These are phyloP conservation scores for Lutjanus campechanus DNA, from an alignment of 2,797 vertebrate genomes.

Conservation along the genomic window DNA sequence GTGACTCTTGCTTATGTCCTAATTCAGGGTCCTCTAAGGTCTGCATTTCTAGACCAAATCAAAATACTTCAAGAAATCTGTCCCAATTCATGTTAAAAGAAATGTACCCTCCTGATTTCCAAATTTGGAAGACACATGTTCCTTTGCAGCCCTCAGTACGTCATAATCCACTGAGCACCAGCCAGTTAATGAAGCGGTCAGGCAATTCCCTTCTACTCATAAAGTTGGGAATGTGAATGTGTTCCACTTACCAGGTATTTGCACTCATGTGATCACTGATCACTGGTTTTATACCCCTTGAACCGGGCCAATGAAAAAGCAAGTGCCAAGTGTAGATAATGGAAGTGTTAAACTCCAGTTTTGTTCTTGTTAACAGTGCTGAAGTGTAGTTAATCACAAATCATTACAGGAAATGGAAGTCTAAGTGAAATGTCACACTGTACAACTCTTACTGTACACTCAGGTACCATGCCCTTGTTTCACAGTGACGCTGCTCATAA, in stretches of 20 bases:
- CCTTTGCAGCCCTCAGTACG: conserved; percentile 10
- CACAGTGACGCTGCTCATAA: conserved; percentile 23
- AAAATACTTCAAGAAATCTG: not conserved
- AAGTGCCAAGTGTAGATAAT: conserved; percentile 43
- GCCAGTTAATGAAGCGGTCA: conserved; percentile 48
- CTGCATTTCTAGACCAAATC: conserved; percentile 20
- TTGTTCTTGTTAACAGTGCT: conserved; percentile 31
- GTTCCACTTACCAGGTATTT: conserved; percentile 46
- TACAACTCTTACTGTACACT: not conserved
- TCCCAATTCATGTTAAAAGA: conserved; percentile 10
- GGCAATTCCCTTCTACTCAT: conserved; percentile 35
- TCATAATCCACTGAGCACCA: conserved; percentile 35
- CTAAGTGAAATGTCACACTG: not conserved
- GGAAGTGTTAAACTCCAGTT: conserved; percentile 36
- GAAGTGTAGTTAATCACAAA: conserved; percentile 34
- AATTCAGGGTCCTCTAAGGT: conserved; percentile 27
- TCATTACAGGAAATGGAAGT: conserved; percentile 21
- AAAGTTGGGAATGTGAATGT: conserved; percentile 20
- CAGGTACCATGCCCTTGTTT: not conserved
- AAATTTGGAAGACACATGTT: conserved; percentile 24
- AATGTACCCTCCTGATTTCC: not conserved
- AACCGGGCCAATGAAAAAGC: conserved; percentile 59
- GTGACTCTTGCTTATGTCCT: conserved; percentile 1
- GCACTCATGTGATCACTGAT: conserved; percentile 55
- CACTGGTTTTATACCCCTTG: conserved; percentile 53